These are phyloP conservation scores for Syrphus vitripennis DNA, from an alignment of 2,888 invertebrate species.

Conservation along the genomic window DNA sequence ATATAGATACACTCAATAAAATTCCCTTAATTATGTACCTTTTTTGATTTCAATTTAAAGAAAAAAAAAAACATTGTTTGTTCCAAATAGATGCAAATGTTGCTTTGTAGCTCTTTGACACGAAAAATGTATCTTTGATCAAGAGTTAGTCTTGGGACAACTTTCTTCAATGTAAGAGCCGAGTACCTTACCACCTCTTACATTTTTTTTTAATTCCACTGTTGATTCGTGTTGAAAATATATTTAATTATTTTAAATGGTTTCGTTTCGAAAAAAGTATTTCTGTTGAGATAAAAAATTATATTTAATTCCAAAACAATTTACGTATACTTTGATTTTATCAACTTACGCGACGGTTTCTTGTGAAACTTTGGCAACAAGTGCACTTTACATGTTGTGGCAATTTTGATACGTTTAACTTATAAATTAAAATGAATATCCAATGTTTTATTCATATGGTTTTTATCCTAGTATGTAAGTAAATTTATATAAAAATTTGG, in stretches of 20 bases:
- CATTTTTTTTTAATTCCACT: neutral
- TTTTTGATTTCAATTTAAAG: neutral
- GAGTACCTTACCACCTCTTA: neutral
- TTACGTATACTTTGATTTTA: neutral
- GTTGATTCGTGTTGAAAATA: neutral
- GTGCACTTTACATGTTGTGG: neutral
- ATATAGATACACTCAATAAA: neutral
- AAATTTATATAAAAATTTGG: neutral
- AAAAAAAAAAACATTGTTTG: neutral
- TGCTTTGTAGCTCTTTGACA: neutral
- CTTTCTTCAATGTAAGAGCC: conserved; percentile 14
- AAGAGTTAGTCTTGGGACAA: neutral
- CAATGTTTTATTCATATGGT: neutral
- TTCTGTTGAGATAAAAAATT: neutral
- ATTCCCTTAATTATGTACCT: neutral
- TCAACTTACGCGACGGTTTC: neutral
- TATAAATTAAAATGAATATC: neutral
- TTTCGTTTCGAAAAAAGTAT: neutral
- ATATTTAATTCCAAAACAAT: neutral
- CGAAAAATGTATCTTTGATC: neutral
- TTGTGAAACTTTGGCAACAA: neutral
- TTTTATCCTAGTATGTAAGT: neutral
- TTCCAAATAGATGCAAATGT: neutral
- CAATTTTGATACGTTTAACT: neutral
- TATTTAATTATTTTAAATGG: neutral